Evolutionary conservation across 2,113 vertebrate genomes (phyloP).

Genomic region (Orientallactaga bullata): DNA sequence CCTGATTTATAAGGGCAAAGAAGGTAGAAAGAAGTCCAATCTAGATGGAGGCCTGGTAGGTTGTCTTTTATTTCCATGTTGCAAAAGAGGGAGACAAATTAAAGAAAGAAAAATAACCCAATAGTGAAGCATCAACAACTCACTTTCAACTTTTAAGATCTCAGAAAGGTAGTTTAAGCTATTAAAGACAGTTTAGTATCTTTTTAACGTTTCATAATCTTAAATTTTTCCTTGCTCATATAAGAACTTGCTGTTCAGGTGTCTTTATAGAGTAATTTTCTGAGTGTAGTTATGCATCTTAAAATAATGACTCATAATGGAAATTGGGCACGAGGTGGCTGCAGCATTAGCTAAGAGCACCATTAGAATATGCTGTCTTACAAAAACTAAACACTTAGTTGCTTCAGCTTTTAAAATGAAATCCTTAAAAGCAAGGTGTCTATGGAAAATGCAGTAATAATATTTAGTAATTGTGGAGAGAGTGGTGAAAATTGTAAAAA

Average conservation of each 20-base stretch:
- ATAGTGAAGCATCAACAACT: conserved; percentile 63
- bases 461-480: conserved; percentile 73
- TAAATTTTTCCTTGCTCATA: conserved; percentile 64
- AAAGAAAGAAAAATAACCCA: not conserved
- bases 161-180: conserved; percentile 47
- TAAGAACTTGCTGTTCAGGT: conserved; percentile 71
- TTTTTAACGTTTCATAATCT: conserved; percentile 62
- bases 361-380: conserved; percentile 75
- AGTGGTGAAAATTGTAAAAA: conserved; percentile 60
- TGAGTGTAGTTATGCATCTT: conserved; percentile 75
- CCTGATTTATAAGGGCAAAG: conserved; percentile 70
- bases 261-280: conserved; percentile 79
- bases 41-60: conserved; percentile 45
- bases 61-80: conserved; percentile 73
- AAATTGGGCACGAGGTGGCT: conserved; percentile 51
- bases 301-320: conserved; percentile 79
- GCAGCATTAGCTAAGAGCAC: conserved; percentile 69
- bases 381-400: conserved; percentile 73
- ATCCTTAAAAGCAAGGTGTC: conserved; percentile 72
- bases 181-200: conserved; percentile 72
- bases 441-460: conserved; percentile 71
- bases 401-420: conserved; percentile 73
- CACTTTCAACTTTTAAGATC: conserved; percentile 71
- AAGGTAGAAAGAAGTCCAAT: conserved; percentile 64
- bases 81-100: not conserved